phyloP scores from a whole-genome alignment of 2,888 invertebrate genomes.

The Petrolisthes manimaculis region DNA sequence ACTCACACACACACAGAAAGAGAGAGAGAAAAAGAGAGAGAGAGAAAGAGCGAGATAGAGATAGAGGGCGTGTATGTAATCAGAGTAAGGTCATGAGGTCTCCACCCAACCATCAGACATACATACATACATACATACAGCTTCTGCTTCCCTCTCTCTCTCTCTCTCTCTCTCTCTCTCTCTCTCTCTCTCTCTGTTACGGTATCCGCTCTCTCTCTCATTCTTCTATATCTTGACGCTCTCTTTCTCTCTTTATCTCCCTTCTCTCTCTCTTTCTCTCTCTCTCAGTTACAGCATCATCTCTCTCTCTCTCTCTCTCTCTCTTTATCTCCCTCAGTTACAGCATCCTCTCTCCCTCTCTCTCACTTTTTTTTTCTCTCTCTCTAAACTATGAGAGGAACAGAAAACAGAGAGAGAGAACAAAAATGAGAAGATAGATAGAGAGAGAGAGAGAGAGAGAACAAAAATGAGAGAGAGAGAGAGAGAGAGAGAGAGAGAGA shows the following conservation, averaged over 20 bases:
- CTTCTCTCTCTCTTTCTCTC: neutral
- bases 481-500: too few relatives aligned
- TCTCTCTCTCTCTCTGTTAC: neutral
- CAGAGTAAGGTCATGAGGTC: neutral
- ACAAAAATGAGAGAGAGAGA: too few relatives aligned
- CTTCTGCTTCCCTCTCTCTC: too few relatives aligned
- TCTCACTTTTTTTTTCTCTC: neutral
- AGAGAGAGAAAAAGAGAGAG: neutral
- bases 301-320: neutral
- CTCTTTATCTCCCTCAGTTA: neutral
- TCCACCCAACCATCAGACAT: neutral
- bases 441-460: too few relatives aligned
- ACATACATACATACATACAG: neutral
- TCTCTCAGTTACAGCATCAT: neutral
- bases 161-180: neutral
- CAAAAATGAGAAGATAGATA: too few relatives aligned
- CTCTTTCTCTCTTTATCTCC: neutral
- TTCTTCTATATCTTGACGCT: neutral
- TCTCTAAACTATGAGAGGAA: neutral
- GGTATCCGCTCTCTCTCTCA: neutral
- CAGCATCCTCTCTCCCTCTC: neutral
- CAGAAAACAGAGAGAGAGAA: too few relatives aligned
- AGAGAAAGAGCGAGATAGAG: neutral
- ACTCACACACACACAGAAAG: too few relatives aligned
- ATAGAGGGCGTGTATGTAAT: neutral